Conservation (phyloP, 2,888 invertebrate species). For the Netelia melanura region DNA sequence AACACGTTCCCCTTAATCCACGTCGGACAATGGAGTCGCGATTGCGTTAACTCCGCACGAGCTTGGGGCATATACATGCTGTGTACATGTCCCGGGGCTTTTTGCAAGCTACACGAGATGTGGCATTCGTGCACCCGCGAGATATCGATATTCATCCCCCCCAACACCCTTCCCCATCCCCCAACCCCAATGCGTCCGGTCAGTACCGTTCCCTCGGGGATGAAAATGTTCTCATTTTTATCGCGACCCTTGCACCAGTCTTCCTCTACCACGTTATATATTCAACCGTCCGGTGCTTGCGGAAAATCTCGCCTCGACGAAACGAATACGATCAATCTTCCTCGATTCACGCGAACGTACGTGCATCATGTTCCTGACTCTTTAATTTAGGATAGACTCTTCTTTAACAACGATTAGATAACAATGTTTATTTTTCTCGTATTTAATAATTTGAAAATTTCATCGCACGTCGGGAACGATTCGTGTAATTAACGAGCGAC, state of each 20-base stretch:
- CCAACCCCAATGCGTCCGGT: conserved; percentile 1
- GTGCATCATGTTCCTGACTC: no score
- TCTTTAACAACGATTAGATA: no score
- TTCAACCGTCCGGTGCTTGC: not conserved
- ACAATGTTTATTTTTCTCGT: no score
- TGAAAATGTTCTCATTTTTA: conserved; percentile 27
- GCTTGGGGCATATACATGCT: conserved; percentile 24
- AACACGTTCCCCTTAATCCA: conserved; percentile 60
- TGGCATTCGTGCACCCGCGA: conserved; percentile 2
- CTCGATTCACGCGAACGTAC: not conserved
- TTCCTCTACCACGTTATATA: not conserved
- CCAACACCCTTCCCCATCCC: no score
- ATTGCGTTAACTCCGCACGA: conserved; percentile 45
- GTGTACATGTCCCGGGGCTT: not conserved
- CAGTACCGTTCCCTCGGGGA: not conserved
- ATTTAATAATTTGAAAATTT: no score
- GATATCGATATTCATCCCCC: conserved; percentile 2
- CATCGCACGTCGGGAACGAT: no score
- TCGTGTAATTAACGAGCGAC: conserved; percentile 12
- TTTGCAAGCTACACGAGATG: not conserved
- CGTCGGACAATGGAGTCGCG: conserved; percentile 52
- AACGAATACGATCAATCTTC: not conserved
- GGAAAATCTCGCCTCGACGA: not conserved
- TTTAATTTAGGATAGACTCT: no score
- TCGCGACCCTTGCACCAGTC: conserved; percentile 2